phyloP scores from a whole-genome alignment of 2,797 vertebrate genomes.

The Hippopotamyrus pictus region DNA sequence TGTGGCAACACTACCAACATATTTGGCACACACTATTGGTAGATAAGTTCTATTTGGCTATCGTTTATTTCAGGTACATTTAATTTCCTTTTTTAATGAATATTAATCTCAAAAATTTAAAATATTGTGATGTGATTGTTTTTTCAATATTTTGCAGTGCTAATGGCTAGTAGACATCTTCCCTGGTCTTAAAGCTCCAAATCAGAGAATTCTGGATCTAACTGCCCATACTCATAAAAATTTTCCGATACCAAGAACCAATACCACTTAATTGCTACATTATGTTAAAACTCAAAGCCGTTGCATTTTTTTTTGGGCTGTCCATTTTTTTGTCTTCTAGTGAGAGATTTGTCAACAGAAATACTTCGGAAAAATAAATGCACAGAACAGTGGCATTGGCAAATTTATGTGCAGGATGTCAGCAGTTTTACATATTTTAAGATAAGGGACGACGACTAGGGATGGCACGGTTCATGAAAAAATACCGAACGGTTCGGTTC shows the following conservation, averaged over 20 bases:
- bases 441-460: neutral
- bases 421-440: neutral
- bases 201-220: neutral
- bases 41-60: neutral
- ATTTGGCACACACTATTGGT: neutral
- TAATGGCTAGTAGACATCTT: neutral
- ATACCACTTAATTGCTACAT: neutral
- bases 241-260: neutral
- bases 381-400: neutral
- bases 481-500: too few species aligned
- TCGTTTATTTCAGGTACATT: neutral
- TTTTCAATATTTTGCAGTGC: neutral
- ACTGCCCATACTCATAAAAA: neutral
- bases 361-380: neutral
- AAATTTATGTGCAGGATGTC: neutral
- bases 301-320: neutral
- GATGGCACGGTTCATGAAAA: too few species aligned
- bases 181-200: neutral
- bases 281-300: neutral
- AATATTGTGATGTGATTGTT: neutral
- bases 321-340: neutral
- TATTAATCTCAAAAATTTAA: neutral
- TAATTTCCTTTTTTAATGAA: neutral
- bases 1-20: neutral
- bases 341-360: neutral